These are phyloP conservation scores for Muscina levida DNA, from an alignment of 2,888 invertebrate species.

Conservation along the genomic window DNA sequence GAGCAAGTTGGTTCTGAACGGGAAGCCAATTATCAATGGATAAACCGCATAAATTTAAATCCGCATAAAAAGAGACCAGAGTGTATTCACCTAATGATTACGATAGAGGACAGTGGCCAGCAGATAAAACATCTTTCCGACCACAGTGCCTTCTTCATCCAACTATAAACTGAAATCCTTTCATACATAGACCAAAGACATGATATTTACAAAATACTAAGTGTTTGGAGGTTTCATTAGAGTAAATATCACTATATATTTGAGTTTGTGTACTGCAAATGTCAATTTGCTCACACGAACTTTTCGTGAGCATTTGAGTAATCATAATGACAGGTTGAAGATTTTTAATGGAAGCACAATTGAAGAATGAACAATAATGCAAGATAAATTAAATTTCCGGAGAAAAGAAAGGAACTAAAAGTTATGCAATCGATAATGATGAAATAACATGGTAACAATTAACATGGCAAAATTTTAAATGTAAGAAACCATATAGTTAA, in stretches of 20 bases:
- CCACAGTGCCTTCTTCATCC: slow-evolving; percentile 5
- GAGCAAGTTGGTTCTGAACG: too few species aligned
- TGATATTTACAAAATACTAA: slow-evolving; percentile 36
- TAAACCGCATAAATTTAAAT: too few species aligned
- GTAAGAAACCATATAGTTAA: too few species aligned
- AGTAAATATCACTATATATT: slow-evolving; percentile 24
- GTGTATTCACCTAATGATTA: too few species aligned
- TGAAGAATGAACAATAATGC: slow-evolving; percentile 19
- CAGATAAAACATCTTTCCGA: too few species aligned
- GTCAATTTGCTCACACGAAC: slow-evolving; percentile 21
- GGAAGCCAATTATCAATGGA: too few species aligned
- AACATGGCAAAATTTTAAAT: too few species aligned
- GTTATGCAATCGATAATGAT: too few species aligned
- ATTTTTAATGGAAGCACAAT: slow-evolving; percentile 20
- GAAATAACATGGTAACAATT: too few species aligned
- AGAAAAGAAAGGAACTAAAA: too few species aligned
- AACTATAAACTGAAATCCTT: slow-evolving; percentile 23
- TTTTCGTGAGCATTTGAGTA: slow-evolving; percentile 5
- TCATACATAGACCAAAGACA: slow-evolving; percentile 24
- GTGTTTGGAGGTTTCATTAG: slow-evolving; percentile 9
- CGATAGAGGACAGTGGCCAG: too few species aligned
- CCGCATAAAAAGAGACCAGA: too few species aligned
- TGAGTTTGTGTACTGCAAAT: slow-evolving; percentile 23
- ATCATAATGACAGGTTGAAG: slow-evolving; percentile 41
- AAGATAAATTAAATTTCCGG: slow-evolving; percentile 1